Conservation (phyloP, 2,888 invertebrate genomes). For the Penaeus monodon region DNA sequence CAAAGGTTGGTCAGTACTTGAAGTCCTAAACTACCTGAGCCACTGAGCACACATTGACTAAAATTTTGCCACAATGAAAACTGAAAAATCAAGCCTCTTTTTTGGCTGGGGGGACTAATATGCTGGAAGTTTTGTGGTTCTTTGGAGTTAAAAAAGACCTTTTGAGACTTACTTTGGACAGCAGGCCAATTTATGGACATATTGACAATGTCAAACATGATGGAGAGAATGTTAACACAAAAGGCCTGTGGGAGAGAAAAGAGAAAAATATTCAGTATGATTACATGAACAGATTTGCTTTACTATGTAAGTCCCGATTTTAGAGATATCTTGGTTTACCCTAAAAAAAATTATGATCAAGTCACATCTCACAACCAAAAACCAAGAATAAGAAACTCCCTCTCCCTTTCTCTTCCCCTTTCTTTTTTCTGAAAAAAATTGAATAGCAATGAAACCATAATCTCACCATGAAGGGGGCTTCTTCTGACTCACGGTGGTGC, state of each 20-base stretch:
- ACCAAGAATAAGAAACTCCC: no score
- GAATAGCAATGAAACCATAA: background rate
- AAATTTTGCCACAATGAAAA: no score
- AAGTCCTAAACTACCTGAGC: no score
- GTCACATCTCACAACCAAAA: no score
- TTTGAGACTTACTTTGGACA: conserved; percentile 17
- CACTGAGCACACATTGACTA: no score
- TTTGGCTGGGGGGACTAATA: no score
- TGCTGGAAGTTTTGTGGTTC: no score
- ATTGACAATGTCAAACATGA: conserved; percentile 38
- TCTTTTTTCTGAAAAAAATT: no score
- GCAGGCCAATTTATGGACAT: conserved; percentile 23
- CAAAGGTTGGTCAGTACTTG: no score
- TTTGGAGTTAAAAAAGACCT: background rate
- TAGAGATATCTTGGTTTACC: background rate
- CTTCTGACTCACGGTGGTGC: conserved; percentile 65
- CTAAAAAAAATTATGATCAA: no score
- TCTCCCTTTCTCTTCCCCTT: no score
- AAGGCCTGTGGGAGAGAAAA: conserved; percentile 28
- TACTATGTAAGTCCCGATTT: background rate
- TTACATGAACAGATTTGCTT: background rate
- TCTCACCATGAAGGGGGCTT: conserved; percentile 66
- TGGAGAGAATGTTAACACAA: conserved; percentile 25
- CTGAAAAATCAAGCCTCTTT: no score
- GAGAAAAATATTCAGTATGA: conserved; percentile 1